Evolutionary conservation across 2,888 invertebrate species (phyloP).

Genomic region (Malthinus flaveolus): DNA sequence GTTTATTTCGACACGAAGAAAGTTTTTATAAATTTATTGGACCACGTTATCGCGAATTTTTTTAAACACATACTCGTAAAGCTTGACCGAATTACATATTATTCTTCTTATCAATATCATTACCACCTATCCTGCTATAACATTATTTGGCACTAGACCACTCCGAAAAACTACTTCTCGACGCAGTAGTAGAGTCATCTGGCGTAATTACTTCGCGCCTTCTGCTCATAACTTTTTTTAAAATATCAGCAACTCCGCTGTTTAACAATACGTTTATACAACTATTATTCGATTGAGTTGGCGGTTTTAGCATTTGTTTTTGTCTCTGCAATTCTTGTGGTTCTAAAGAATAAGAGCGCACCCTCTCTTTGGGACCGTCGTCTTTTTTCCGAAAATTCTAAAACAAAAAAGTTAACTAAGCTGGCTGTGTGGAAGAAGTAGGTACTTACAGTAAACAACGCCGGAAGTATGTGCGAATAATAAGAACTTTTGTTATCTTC

Average conservation of each 20-base stretch:
- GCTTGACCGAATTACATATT: not conserved
- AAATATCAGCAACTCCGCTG: slow-evolving; percentile 51
- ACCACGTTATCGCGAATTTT: too few species aligned
- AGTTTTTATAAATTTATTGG: too few species aligned
- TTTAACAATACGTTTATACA: slow-evolving; percentile 53
- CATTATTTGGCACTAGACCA: slow-evolving; percentile 41
- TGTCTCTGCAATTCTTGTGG: slow-evolving; percentile 45
- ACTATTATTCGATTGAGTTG: slow-evolving; percentile 45
- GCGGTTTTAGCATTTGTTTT: slow-evolving; percentile 42
- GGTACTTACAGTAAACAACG: slow-evolving; percentile 22
- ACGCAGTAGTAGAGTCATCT: slow-evolving; percentile 40
- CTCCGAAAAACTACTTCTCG: slow-evolving; percentile 50
- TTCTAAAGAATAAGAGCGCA: slow-evolving; percentile 45
- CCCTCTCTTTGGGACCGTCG: slow-evolving; percentile 42
- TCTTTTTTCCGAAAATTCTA: slow-evolving; percentile 47
- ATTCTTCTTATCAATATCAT: not conserved
- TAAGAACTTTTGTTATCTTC: slow-evolving; percentile 48
- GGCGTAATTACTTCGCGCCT: slow-evolving; percentile 47
- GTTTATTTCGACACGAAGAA: too few species aligned
- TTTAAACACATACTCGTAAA: too few species aligned
- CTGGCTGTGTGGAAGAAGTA: not conserved
- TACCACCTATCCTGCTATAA: slow-evolving; percentile 7
- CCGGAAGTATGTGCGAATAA: slow-evolving; percentile 42
- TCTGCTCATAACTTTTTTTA: slow-evolving; percentile 52
- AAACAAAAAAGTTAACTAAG: slow-evolving; percentile 26